phyloP scores from a whole-genome alignment of 2,888 invertebrate genomes.

The Charanyca ferruginea region DNA sequence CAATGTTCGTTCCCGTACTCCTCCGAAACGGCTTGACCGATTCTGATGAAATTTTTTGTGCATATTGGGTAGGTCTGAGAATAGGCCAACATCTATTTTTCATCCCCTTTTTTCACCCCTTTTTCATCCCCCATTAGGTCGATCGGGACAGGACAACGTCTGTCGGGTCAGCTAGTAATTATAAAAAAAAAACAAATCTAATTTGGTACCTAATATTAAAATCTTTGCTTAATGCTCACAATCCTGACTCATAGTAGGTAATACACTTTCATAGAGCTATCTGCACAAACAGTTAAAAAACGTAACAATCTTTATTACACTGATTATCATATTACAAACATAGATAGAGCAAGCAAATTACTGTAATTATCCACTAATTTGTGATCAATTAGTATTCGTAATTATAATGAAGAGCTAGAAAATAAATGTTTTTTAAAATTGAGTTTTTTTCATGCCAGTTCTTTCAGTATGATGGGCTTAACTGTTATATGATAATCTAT shows the following conservation, averaged over 20 bases:
- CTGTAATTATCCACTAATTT: constrained; percentile 55
- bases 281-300: constrained; percentile 28
- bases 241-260: constrained; percentile 15
- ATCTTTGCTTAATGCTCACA: neutral
- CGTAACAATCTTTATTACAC: constrained; percentile 48
- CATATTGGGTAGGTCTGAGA: no score
- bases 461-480: neutral
- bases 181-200: no score
- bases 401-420: constrained; percentile 32
- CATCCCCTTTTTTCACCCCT: no score
- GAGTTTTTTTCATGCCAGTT: neutral
- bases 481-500: neutral
- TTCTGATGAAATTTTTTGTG: no score
- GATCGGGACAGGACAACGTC: no score
- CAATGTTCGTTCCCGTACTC: no score
- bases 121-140: no score
- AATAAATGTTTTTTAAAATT: constrained; percentile 13
- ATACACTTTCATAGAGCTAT: constrained; percentile 20
- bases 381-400: constrained; percentile 53
- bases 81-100: no score
- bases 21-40: no score
- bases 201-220: neutral
- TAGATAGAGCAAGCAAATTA: constrained; percentile 42
- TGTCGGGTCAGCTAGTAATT: no score
- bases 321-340: constrained; percentile 55